Evolutionary conservation across 2,888 invertebrate genomes (phyloP).

Genomic region (Lithophane semibrunnea): DNA sequence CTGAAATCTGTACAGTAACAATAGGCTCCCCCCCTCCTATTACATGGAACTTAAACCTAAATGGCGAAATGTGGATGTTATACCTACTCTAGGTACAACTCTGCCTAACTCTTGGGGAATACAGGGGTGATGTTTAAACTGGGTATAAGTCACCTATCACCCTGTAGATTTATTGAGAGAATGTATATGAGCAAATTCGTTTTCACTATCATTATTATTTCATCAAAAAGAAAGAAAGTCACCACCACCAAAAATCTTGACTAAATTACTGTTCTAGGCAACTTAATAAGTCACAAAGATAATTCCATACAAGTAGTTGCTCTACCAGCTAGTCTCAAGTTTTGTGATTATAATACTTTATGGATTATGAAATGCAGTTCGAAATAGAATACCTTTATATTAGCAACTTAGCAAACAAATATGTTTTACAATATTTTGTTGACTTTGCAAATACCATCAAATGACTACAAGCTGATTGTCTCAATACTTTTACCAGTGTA

Average conservation of each 20-base stretch:
- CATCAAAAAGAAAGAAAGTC: neutral
- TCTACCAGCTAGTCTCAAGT: no score
- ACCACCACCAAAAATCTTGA: neutral
- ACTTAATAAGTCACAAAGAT: neutral
- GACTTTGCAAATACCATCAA: conserved; percentile 20
- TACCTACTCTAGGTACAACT: no score
- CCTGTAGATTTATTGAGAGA: neutral
- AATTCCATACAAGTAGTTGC: no score
- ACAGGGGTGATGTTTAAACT: neutral
- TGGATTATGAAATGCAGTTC: neutral
- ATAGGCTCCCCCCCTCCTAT: no score
- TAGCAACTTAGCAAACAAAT: neutral
- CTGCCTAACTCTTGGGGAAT: no score
- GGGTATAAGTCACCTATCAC: neutral
- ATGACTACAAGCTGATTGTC: conserved; percentile 14
- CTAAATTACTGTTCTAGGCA: neutral
- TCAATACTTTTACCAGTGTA: neutral
- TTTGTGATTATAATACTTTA: no score
- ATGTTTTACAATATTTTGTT: conserved; percentile 13
- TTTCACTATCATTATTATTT: neutral
- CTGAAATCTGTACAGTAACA: no score
- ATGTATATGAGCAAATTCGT: neutral
- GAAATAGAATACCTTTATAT: neutral
- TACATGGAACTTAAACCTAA: no score
- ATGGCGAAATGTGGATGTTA: no score